Evolutionary conservation across 2,888 invertebrate genomes (phyloP).

Genomic region (Epirrita christyi): DNA sequence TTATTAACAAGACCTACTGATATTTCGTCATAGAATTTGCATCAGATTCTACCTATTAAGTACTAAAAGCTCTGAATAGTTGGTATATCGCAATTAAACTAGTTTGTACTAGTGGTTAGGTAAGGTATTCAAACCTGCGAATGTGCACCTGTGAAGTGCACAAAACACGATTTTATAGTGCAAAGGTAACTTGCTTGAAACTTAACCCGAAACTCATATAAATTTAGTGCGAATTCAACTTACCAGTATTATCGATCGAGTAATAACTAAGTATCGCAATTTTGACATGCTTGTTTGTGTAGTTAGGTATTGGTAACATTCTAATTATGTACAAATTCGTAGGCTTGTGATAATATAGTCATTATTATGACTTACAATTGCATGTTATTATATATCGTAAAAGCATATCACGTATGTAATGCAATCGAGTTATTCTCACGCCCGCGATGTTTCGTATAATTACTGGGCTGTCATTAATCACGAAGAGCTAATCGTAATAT

Average conservation of each 20-base stretch:
- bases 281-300: too few species aligned
- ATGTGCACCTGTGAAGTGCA: too few species aligned
- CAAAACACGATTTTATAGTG: too few species aligned
- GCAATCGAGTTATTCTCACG: constrained; percentile 56
- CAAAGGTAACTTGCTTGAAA: too few species aligned
- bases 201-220: too few species aligned
- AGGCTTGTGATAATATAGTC: constrained; percentile 30
- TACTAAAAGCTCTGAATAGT: not conserved
- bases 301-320: constrained; percentile 4
- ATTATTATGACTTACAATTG: constrained; percentile 35
- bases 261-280: too few species aligned
- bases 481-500: constrained; percentile 54
- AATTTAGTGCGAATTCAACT: too few species aligned
- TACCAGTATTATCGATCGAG: too few species aligned
- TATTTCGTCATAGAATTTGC: constrained; percentile 29
- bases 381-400: constrained; percentile 43
- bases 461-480: constrained; percentile 57
- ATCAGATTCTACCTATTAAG: not conserved
- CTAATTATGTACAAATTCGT: constrained; percentile 26
- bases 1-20: constrained; percentile 31
- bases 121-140: too few species aligned
- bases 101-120: too few species aligned
- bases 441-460: constrained; percentile 51
- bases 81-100: too few species aligned
- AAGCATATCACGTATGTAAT: constrained; percentile 49